Evolutionary conservation across 2,113 vertebrate species (phyloP).

Genomic region (Cygnus atratus): DNA sequence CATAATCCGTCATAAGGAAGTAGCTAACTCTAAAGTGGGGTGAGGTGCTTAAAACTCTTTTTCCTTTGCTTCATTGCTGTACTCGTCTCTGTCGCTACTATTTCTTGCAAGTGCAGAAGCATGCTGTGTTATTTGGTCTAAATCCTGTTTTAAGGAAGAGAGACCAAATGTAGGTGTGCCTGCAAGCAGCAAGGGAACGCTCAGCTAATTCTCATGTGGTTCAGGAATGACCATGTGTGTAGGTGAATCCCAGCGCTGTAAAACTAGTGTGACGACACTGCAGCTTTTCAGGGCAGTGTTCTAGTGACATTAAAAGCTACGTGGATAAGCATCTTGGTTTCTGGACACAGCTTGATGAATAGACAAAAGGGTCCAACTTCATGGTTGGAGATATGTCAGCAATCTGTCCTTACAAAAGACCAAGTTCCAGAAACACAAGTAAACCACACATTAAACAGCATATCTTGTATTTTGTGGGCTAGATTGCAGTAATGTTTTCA

Average conservation of each 20-base stretch:
- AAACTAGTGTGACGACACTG: background rate
- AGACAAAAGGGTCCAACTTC: background rate
- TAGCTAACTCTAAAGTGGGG: background rate
- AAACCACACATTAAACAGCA: background rate
- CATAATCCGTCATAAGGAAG: background rate
- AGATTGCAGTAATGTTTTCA: background rate
- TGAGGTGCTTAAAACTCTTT: rapidly evolving
- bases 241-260: background rate
- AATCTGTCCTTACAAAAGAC: background rate
- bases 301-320: background rate
- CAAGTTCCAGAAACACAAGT: background rate
- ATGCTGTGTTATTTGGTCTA: background rate
- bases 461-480: background rate
- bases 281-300: background rate
- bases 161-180: background rate
- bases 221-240: background rate
- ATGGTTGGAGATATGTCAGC: background rate
- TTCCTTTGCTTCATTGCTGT: background rate
- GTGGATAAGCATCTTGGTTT: background rate
- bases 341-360: background rate
- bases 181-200: background rate
- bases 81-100: background rate
- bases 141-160: background rate
- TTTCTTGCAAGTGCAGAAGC: background rate
- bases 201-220: background rate